These are phyloP conservation scores for Tortricodes alternella DNA, from an alignment of 2,888 invertebrate species.

Conservation along the genomic window DNA sequence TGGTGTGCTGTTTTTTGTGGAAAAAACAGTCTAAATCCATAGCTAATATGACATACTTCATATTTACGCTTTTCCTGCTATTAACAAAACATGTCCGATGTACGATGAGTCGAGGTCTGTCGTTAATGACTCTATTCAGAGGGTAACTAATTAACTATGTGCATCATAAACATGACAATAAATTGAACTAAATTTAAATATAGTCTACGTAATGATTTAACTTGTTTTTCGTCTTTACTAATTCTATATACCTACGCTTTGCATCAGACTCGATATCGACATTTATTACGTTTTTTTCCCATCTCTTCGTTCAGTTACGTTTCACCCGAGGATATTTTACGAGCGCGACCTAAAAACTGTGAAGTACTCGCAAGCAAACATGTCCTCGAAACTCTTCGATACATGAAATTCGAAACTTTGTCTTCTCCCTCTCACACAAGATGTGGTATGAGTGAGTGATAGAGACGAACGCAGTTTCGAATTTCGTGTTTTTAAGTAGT, in stretches of 20 bases:
- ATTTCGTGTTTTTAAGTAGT: background rate
- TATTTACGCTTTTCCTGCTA: too few species aligned
- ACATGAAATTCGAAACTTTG: background rate
- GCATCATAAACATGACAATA: too few species aligned
- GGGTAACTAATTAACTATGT: too few species aligned
- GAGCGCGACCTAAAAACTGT: conserved; percentile 27
- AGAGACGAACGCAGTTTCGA: background rate
- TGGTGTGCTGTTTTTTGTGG: too few species aligned
- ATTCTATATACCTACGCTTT: background rate
- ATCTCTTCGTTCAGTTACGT: conserved; percentile 12
- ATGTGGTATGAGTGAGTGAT: background rate
- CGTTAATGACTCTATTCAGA: too few species aligned
- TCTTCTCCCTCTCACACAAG: background rate
- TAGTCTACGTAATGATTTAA: too few species aligned
- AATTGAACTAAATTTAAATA: too few species aligned
- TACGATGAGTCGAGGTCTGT: too few species aligned
- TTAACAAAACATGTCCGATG: too few species aligned
- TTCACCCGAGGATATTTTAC: conserved; percentile 17
- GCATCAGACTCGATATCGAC: background rate
- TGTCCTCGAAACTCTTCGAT: conserved; percentile 6
- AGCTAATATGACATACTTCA: too few species aligned
- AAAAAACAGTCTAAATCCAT: too few species aligned
- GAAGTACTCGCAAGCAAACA: conserved; percentile 18
- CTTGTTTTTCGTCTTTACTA: too few species aligned
- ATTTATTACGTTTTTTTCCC: background rate